Conservation (phyloP, 2,113 vertebrate species). For the Phyllostomus hastatus region DNA sequence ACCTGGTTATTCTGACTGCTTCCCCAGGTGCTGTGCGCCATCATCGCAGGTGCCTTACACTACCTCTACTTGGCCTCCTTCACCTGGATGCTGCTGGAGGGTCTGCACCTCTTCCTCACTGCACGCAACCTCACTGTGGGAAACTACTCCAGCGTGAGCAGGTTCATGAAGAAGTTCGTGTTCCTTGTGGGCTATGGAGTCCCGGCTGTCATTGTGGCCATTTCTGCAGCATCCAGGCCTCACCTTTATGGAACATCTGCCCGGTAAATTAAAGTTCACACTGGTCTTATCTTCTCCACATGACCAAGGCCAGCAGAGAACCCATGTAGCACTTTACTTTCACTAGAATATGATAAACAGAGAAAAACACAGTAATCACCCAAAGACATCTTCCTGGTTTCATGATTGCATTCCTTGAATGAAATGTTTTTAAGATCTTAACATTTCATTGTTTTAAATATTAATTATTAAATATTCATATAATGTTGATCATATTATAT, state of each 20-base stretch:
- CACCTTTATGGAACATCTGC: conserved; percentile 44
- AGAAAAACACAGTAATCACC: background rate
- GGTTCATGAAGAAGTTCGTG: background rate
- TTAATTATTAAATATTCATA: background rate
- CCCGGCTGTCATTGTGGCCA: conserved; percentile 27
- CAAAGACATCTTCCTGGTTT: background rate
- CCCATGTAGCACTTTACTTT: background rate
- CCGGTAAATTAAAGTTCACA: background rate
- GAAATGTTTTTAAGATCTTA: background rate
- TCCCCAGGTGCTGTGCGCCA: conserved; percentile 26
- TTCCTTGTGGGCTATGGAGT: background rate
- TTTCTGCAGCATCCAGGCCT: conserved; percentile 49
- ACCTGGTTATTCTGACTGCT: background rate
- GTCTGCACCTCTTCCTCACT: conserved; percentile 60
- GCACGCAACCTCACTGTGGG: conserved; percentile 60
- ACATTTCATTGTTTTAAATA: background rate
- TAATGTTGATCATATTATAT: background rate
- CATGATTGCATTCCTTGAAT: background rate
- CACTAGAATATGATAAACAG: background rate
- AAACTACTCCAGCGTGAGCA: conserved; percentile 36
- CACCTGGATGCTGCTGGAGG: conserved; percentile 73
- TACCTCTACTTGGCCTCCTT: conserved; percentile 72
- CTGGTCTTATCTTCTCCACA: background rate
- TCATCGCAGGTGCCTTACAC: conserved; percentile 50
- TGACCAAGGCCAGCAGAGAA: too few species aligned